Evolutionary conservation across 2,888 invertebrate genomes (phyloP), one percentile per base, ranked within the genome.

Genomic region (Melanostoma scalare): DNA sequence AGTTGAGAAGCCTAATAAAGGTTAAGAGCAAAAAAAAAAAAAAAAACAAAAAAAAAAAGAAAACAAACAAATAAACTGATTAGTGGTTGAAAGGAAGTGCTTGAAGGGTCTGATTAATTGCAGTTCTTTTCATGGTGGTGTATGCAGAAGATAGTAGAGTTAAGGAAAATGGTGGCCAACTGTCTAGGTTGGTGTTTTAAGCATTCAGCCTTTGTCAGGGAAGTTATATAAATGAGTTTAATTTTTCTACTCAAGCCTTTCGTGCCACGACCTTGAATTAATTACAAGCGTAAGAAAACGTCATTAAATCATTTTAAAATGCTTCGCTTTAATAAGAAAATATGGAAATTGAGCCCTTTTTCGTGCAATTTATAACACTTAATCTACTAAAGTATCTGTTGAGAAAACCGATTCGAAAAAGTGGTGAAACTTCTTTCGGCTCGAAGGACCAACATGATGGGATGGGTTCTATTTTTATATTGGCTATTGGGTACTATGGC

Each of bases 31-130:
- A 20, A 20, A 20, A 0, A 20, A 1, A 20, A 38, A 8, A 40
- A 31, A 40, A 6, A 44, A 31, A 50, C 20, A 20, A 67, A 52
- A n/a, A n/a, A n/a, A 40, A 31, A 40, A 31, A 31, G 33, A 6
- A 44, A 31, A 50, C 20, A 20, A 67, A 52, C 36, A 67, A 58
- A 75, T 60, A 75, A 68, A 67, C 58, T 58, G 35, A 67, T 67
- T 67, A 58, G 67, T 56, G 55, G 38, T 36, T 42, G 6, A 35
- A 10, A 65, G 20, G 10, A 38, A 46, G 46, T 38, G 9, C 50
- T 31, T 40, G 6, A 56, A 42, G 50, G 50, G 31, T 71, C 65
- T 71, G 69, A 77, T 77, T 77, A 77, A 77, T 77, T 71, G 63
- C 42, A 44, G 6, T 52, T 48, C 33, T 46, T 33, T n/a, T 31